A percentile compares a stretch with the other conserved stretches of the same genome.
These are phyloP conservation scores for Lypha dubia DNA, from an alignment of 2,888 invertebrate genomes.

Conservation along the genomic window DNA sequence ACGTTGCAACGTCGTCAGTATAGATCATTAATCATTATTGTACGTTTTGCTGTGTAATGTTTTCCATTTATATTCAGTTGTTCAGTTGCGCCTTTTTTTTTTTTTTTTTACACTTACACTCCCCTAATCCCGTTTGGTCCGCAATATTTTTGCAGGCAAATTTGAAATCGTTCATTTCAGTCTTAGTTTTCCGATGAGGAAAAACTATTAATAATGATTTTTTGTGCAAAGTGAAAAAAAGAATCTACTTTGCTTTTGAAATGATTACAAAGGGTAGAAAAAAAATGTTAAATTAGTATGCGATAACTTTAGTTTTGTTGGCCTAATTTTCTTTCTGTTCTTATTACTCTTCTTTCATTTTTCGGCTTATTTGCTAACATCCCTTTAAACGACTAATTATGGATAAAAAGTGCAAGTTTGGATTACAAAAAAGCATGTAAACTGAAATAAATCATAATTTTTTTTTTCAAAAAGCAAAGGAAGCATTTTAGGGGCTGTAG, in stretches of 20 bases:
- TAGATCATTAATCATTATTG: constrained; percentile 71
- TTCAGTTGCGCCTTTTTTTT: constrained; percentile 10
- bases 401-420: constrained; percentile 57
- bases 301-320: constrained; percentile 54
- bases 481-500: too few species aligned
- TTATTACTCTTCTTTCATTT: neutral
- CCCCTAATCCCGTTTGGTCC: too few species aligned
- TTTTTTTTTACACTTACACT: constrained; percentile 9
- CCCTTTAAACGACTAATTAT: constrained; percentile 60
- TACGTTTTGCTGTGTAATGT: constrained; percentile 37
- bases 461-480: neutral
- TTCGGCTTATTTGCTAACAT: neutral
- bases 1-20: neutral
- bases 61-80: constrained; percentile 6
- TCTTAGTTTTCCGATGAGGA: constrained; percentile 47
- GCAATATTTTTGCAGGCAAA: constrained; percentile 15
- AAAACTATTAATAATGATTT: constrained; percentile 70
- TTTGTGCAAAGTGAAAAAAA: constrained; percentile 46
- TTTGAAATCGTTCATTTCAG: constrained; percentile 49
- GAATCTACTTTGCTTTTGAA: constrained; percentile 39
- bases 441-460: constrained; percentile 34
- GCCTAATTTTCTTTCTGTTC: constrained; percentile 51
- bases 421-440: constrained; percentile 24
- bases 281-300: constrained; percentile 46
- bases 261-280: constrained; percentile 45